These are phyloP conservation scores for Imbricaverruca yamaguchii DNA, from an alignment of 2,888 invertebrate genomes.

Conservation along the genomic window DNA sequence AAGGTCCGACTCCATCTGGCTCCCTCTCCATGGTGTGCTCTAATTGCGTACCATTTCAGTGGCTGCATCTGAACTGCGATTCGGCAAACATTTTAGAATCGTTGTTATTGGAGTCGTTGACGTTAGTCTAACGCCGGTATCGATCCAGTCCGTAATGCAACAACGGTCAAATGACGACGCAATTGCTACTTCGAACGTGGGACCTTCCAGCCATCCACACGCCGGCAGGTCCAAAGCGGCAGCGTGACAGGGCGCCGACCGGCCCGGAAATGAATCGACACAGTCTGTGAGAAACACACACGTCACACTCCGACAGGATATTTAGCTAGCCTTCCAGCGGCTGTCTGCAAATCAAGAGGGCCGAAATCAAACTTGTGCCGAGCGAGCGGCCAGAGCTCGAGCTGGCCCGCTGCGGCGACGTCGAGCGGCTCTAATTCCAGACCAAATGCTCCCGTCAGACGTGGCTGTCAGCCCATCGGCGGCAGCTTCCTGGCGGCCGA, in stretches of 20 bases:
- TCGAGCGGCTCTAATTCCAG: not conserved
- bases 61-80: too few relatives aligned
- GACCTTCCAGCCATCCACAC: too few relatives aligned
- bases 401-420: not conserved
- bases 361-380: conserved; percentile 5
- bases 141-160: too few relatives aligned
- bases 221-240: not conserved
- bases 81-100: too few relatives aligned
- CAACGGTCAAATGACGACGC: too few relatives aligned
- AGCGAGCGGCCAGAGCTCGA: not conserved
- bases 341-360: not conserved
- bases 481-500: not conserved
- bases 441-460: too few relatives aligned
- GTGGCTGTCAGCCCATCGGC: not conserved
- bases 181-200: too few relatives aligned
- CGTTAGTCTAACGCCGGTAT: too few relatives aligned
- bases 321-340: not conserved
- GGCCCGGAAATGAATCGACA: not conserved
- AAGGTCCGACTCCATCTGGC: too few relatives aligned
- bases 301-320: not conserved
- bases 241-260: not conserved
- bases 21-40: too few relatives aligned
- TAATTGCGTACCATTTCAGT: too few relatives aligned
- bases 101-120: too few relatives aligned
- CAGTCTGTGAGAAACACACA: not conserved